These are phyloP conservation scores for Rhagonycha lutea DNA, from an alignment of 2,888 invertebrate genomes.

Conservation along the genomic window DNA sequence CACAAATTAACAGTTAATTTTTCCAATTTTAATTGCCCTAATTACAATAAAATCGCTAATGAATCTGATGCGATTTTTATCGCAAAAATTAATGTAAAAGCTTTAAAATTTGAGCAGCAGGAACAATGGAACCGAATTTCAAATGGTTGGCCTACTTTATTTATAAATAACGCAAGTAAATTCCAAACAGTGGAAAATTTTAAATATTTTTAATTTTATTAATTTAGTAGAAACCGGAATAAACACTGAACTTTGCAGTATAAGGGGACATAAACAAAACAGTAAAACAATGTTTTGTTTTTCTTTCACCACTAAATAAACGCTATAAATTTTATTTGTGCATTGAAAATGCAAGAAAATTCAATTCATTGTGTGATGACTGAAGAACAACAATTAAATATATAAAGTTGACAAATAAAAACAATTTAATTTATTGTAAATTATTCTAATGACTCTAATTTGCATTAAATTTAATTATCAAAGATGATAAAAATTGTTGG, in stretches of 20 bases:
- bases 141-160: not conserved
- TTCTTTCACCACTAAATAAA: not conserved
- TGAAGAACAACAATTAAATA: not conserved
- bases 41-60: not conserved
- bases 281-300: not conserved
- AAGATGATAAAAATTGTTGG: not conserved
- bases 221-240: not conserved
- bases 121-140: not conserved
- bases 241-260: not conserved
- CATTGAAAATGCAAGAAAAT: not conserved
- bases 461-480: not conserved
- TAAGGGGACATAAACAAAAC: not conserved
- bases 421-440: not conserved
- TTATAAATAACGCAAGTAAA: not conserved
- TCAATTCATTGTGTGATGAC: not conserved
- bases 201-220: not conserved
- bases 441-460: not conserved
- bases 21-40: not conserved
- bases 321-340: not conserved
- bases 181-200: not conserved
- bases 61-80: not conserved
- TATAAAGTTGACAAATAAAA: not conserved
- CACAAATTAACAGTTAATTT: not conserved
- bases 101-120: not conserved
- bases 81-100: not conserved